Base-by-base conservation (phyloP, 2,888 invertebrate genomes). In the Trissolcus brochymenae region DNA sequence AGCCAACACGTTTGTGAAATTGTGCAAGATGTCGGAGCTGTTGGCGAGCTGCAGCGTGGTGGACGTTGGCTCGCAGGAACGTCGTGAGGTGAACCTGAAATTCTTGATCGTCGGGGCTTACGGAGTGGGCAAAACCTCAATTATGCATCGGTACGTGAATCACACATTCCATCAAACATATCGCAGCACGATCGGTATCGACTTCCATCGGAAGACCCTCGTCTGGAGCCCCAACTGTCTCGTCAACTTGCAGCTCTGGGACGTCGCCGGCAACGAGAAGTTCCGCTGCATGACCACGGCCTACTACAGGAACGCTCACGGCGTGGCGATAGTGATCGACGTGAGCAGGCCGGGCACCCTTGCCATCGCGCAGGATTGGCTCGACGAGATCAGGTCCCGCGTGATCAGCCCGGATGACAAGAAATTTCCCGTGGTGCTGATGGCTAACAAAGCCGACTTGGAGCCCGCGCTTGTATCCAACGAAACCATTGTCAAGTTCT, bases 241-340 rank as follows among this genome's bases (percentile, higher is more conserved):
- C 7, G 25, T 72, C 1, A 19, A 65, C 9, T 7, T 75, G 0
- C 67, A 78, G n/a, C 57, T 78, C 7, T 78, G 78, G 78, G 75
- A 78, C 29, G 64, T 75, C 7, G 75, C 78, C 0, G 78, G 78
- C 4, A 67, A 68, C 29, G 75, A 78, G 1, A 71, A 72, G 19
- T 67, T 62, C 9, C 43, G 75, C 7, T 75, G 67, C 51, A 14
- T 65, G 6, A 74, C 75, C 6, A 29, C 59, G 14, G 51, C 61
- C 0, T 75, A 60, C 21, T 78, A 75, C 50, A 16, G 74, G n/a
- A 50, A 67, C 49, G 40, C 75, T 1, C 16, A 59, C 6, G 78
- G 71, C 9, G 56, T 43, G 1, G 75, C 65, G 3, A 3, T 78
- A 29, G 75, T 78, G 7, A 40, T 75, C 35, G 78, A 78, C 64